These are phyloP conservation scores for Caenorhabditis drosophilae DNA, from an alignment of 2,888 invertebrate species.

Conservation along the genomic window DNA sequence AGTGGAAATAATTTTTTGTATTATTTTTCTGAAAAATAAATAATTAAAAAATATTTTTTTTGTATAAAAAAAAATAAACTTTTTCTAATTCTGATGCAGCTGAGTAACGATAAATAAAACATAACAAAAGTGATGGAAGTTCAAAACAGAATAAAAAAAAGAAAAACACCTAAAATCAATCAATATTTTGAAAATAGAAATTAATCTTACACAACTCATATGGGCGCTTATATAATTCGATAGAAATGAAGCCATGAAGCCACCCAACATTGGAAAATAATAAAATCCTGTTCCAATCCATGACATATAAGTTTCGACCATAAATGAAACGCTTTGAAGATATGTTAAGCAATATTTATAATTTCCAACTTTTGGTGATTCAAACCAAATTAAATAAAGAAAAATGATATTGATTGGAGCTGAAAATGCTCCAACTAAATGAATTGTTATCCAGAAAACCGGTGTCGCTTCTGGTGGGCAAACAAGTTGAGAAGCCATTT, in stretches of 20 bases:
- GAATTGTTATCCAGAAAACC: neutral
- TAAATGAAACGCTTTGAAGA: slow-evolving; percentile 7
- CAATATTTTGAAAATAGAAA: too few species aligned
- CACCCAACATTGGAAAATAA: slow-evolving; percentile 23
- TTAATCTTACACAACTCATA: too few species aligned
- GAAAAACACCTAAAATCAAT: too few species aligned
- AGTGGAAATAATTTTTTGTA: neutral
- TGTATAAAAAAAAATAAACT: neutral
- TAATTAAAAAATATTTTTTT: neutral
- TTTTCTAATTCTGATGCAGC: slow-evolving; percentile 13
- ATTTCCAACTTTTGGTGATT: neutral
- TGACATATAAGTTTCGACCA: slow-evolving; percentile 25
- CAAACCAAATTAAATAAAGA: neutral
- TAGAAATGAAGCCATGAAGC: slow-evolving; percentile 7
- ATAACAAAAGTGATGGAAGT: slow-evolving; percentile 13
- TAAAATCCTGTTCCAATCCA: slow-evolving; percentile 23
- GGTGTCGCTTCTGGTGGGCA: neutral
- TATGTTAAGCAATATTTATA: neutral
- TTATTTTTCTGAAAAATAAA: too few species aligned
- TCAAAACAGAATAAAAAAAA: slow-evolving; percentile 16
- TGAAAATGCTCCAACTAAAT: neutral
- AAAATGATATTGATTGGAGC: neutral
- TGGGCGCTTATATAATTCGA: neutral
- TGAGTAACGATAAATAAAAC: slow-evolving; percentile 17
- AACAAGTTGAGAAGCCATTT: neutral